Percentiles rank a stretch among this genome's conserved stretches.
phyloP scores from a whole-genome alignment of 2,888 invertebrate species.

The Lissocephala sabroskyi region DNA sequence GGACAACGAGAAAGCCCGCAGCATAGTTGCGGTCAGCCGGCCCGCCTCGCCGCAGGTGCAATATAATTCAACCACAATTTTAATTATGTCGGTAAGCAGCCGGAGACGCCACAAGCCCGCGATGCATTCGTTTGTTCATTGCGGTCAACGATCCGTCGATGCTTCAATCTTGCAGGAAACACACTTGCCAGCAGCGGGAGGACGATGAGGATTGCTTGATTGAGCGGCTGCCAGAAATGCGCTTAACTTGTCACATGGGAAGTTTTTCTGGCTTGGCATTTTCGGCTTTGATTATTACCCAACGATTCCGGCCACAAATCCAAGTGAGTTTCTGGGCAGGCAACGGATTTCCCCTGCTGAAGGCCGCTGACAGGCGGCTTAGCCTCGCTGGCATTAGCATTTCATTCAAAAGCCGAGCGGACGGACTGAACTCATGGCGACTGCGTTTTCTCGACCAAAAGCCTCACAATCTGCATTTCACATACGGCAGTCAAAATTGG shows the following conservation, averaged over 20 bases:
- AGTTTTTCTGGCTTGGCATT: conserved; percentile 1
- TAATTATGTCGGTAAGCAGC: conserved; percentile 48
- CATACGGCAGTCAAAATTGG: too few species aligned
- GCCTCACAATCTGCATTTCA: not conserved
- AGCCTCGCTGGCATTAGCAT: conserved; percentile 30
- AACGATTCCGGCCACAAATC: not conserved
- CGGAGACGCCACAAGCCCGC: not conserved
- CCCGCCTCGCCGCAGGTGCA: conserved; percentile 61
- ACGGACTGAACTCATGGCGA: too few species aligned
- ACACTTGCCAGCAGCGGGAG: conserved; percentile 2
- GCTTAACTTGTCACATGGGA: conserved; percentile 14
- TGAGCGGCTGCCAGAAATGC: conserved; percentile 15
- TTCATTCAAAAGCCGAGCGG: too few species aligned
- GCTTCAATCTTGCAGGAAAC: conserved; percentile 25
- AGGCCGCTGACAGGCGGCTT: conserved; percentile 21
- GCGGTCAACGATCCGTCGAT: conserved; percentile 33
- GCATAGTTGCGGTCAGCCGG: conserved; percentile 45
- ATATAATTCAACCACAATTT: conserved; percentile 57
- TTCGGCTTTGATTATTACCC: too few species aligned
- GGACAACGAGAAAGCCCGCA: conserved; percentile 18
- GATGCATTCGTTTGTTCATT: conserved; percentile 8
- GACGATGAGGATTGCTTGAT: conserved; percentile 8
- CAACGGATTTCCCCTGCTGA: not conserved
- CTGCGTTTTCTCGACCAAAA: too few species aligned
- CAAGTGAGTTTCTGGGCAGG: too few species aligned